A percentile compares a stretch with the other conserved stretches of the same genome.
Conservation (phyloP, 2,888 invertebrate genomes). For the Eristalis arbustorum region DNA sequence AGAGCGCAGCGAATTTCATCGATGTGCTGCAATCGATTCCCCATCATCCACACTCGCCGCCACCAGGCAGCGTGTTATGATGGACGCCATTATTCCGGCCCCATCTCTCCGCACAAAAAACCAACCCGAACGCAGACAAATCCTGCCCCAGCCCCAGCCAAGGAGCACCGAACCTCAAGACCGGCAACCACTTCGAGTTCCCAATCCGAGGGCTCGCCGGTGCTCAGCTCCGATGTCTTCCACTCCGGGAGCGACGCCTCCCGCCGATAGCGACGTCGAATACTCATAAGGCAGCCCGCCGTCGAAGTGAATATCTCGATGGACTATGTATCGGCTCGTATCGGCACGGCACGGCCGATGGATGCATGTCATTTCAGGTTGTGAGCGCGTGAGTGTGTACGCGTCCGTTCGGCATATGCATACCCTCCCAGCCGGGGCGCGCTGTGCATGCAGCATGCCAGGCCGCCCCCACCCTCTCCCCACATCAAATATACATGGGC, state of each 20-base stretch:
- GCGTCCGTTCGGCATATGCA: conserved; percentile 60
- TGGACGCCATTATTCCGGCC: conserved; percentile 59
- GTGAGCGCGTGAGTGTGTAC: conserved; percentile 27
- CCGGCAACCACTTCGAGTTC: conserved; percentile 56
- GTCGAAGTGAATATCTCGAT: not conserved
- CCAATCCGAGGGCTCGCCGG: conserved; percentile 56
- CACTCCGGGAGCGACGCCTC: conserved; percentile 56
- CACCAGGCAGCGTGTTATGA: conserved; percentile 46
- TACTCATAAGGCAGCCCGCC: conserved; percentile 40
- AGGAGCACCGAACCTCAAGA: conserved; percentile 55
- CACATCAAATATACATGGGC: conserved; percentile 48
- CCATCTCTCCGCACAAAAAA: conserved; percentile 9
- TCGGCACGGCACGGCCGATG: not conserved
- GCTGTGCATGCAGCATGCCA: conserved; percentile 40
- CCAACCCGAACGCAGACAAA: conserved; percentile 27
- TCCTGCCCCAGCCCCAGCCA: not conserved
- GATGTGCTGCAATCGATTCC: not conserved
- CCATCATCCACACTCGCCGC: conserved; percentile 20
- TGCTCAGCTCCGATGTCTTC: conserved; percentile 23
- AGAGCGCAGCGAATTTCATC: not conserved
- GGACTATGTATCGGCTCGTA: not conserved
- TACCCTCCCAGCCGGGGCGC: conserved; percentile 24
- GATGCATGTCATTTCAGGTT: conserved; percentile 66
- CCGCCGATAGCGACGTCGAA: conserved; percentile 48
- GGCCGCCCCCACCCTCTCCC: conserved; percentile 1